Conservation (phyloP, 1,140 invertebrate genomes). For the Lucilia sericata region DNA sequence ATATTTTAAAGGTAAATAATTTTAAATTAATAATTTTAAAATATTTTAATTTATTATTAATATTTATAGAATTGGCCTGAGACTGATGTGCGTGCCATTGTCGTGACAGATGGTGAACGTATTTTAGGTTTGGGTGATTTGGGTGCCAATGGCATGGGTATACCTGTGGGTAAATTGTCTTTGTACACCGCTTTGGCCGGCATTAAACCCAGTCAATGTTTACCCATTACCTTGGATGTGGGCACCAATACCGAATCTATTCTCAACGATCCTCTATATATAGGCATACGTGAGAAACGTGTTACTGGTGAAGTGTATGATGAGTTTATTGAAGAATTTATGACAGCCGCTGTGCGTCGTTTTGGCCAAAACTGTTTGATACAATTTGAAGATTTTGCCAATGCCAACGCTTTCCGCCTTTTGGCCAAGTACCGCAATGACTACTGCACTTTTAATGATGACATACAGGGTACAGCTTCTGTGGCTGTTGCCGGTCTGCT, state of each 20-base stretch:
- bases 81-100: conserved; percentile 87
- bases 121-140: conserved; percentile 94
- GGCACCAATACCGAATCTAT: conserved; percentile 90
- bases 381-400: conserved; percentile 96
- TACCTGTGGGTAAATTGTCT: conserved; percentile 91
- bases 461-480: conserved; percentile 92
- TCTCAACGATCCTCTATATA: conserved; percentile 91
- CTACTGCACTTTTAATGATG: conserved; percentile 96
- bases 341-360: conserved; percentile 87
- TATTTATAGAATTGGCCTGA: conserved; percentile 80
- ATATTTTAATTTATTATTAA: conserved; percentile 3
- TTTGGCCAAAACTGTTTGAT: conserved; percentile 87
- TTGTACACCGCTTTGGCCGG: conserved; percentile 93
- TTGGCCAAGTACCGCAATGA: conserved; percentile 85
- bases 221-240: conserved; percentile 91
- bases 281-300: conserved; percentile 87
- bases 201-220: conserved; percentile 88
- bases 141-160: conserved; percentile 95
- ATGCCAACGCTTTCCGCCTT: conserved; percentile 89
- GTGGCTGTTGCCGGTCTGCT: conserved; percentile 93
- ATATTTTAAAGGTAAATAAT: conserved; percentile 58
- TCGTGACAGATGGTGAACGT: conserved; percentile 94
- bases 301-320: conserved; percentile 88
- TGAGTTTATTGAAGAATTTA: conserved; percentile 97
- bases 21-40: background rate